These are phyloP conservation scores for Triplophysa yarkandensis DNA, from an alignment of 2,797 vertebrate species.

Conservation along the genomic window DNA sequence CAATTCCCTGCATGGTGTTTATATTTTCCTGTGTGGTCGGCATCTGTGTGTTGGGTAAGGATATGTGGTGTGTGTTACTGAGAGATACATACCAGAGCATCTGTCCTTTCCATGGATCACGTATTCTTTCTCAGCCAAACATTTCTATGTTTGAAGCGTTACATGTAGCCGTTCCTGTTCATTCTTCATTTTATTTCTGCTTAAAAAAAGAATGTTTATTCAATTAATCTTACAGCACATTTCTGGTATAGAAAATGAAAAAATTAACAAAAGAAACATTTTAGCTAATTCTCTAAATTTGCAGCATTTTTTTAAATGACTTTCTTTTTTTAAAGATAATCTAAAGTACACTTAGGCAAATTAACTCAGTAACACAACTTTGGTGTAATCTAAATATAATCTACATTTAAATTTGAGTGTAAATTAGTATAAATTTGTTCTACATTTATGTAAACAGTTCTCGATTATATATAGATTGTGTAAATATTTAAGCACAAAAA, in stretches of 20 bases:
- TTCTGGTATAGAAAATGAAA: conserved; percentile 6
- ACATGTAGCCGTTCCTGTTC: conserved; percentile 31
- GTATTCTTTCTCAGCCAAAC: conserved; percentile 23
- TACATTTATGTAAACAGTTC: background rate
- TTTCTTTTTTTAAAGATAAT: conserved; percentile 7
- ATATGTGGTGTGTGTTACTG: conserved; percentile 10
- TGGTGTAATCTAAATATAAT: background rate
- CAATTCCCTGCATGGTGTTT: conserved; percentile 30
- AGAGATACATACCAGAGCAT: conserved; percentile 29
- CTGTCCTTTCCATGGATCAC: conserved; percentile 29
- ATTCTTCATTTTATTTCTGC: conserved; percentile 20
- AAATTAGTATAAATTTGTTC: background rate
- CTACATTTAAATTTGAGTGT: background rate
- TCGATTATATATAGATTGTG: background rate
- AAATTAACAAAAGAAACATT: conserved; percentile 8
- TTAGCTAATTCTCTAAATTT: background rate
- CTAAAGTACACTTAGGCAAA: background rate
- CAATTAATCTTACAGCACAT: conserved; percentile 53
- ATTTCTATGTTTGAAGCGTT: conserved; percentile 45
- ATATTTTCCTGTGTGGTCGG: conserved; percentile 34
- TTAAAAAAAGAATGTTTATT: conserved; percentile 59
- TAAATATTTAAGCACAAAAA: background rate
- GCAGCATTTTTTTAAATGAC: background rate
- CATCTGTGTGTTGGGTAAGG: conserved; percentile 29
- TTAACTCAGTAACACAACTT: background rate